Evolutionary conservation across 2,888 invertebrate genomes (phyloP), one percentile per base, ranked within the genome.

Genomic region (Ryuthela nishihirai): DNA sequence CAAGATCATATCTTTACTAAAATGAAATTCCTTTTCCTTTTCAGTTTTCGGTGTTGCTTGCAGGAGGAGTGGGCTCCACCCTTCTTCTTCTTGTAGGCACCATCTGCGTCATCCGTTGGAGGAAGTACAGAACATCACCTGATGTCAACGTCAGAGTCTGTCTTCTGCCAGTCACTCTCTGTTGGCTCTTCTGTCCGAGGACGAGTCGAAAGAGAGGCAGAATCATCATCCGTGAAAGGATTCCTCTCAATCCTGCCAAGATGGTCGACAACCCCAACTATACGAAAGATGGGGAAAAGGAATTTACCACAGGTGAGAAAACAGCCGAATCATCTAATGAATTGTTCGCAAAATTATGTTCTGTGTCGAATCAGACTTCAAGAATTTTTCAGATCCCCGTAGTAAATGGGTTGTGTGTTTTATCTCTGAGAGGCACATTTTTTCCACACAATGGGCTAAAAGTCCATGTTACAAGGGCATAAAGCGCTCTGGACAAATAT

Each of bases 261-360:
- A 60, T 67, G 52, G 65, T 67, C 12, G 54, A 54, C 24, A 67
- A 67, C 55, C 67, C 65, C 12, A 67, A 67, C 32, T 67, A 67
- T 17, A 32, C 45, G 1, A 59, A 60, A 38, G 58, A 58, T 4
- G 46, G 23, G 12, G 44, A 49, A 17, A 44, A 41, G 12, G 44
- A 48, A 6, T 44, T 17, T 15, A 25, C 20, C 3, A 38, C 20
- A 25, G 54, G 60, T 60, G 24, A 20, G 42, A 6, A 15, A n/a
- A n/a, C n/a, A n/a, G n/a, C n/a, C n/a, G n/a, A n/a, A n/a, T n/a
- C n/a, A n/a, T n/a, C n/a, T n/a, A n/a, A n/a, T n/a, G n/a, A n/a
- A n/a, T n/a, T n/a, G n/a, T n/a, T n/a, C n/a, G n/a, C n/a, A n/a
- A n/a, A n/a, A n/a, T n/a, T n/a, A n/a, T n/a, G n/a, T n/a, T n/a